Conservation (phyloP, 2,113 vertebrate species). For the Macrotus californicus region DNA sequence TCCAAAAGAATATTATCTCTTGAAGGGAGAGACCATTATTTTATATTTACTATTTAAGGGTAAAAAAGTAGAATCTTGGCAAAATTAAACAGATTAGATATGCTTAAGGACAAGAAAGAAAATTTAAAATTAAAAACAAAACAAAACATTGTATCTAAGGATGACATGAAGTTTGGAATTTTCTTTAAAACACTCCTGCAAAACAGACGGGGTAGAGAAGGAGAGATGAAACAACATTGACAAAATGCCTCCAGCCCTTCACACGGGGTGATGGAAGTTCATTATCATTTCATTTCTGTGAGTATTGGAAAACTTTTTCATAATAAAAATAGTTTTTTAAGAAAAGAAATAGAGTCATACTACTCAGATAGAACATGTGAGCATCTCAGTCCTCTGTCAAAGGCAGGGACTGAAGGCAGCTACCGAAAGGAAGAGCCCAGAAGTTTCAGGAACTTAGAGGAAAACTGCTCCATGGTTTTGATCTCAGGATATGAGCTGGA, state of each 20-base stretch:
- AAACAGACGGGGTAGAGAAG: background rate
- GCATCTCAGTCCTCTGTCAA: background rate
- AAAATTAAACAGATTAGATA: background rate
- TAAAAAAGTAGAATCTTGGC: background rate
- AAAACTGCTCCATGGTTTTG: background rate
- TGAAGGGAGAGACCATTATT: background rate
- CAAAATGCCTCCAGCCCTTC: background rate
- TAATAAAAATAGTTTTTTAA: background rate
- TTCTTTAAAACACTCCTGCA: background rate
- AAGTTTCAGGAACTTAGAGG: background rate
- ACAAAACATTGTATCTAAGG: background rate
- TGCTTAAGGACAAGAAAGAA: background rate
- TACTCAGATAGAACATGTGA: background rate
- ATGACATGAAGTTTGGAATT: background rate
- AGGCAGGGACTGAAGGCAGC: background rate
- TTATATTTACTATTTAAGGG: background rate
- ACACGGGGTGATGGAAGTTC: background rate
- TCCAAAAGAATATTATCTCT: background rate
- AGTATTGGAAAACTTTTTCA: background rate
- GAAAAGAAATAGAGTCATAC: background rate
- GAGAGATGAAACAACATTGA: background rate
- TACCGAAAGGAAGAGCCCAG: background rate
- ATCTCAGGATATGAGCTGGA: background rate
- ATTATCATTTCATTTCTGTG: background rate
- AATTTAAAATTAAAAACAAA: background rate